A percentile compares a stretch with the other conserved stretches of the same genome.
Conservation (phyloP, 2,888 invertebrate genomes). For the Euplexia lucipara region DNA sequence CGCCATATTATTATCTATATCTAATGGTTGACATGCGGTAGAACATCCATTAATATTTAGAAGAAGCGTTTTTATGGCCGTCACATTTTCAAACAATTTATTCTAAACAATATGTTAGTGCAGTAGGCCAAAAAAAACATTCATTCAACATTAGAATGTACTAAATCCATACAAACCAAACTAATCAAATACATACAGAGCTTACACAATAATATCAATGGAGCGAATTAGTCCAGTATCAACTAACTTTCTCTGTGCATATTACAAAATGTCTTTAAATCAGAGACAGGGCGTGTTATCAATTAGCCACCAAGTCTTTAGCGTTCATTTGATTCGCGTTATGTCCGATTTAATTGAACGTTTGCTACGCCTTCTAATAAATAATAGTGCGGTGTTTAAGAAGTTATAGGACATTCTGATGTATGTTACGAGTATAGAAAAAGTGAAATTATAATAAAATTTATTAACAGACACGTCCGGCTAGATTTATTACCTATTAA, state of each 20-base stretch:
- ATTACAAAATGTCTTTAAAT: conserved; percentile 71
- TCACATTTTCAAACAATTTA: not conserved
- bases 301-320: conserved; percentile 75
- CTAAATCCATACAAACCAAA: conserved; percentile 19
- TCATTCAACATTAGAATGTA: not conserved
- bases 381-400: conserved; percentile 46
- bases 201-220: conserved; percentile 45
- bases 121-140: too few relatives aligned
- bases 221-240: conserved; percentile 42
- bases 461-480: not conserved
- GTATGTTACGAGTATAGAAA: conserved; percentile 22
- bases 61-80: not conserved
- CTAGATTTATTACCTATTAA: not conserved
- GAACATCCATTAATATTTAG: not conserved
- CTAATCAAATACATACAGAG: conserved; percentile 23
- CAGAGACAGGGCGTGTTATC: conserved; percentile 74
- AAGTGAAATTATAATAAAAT: conserved; percentile 18
- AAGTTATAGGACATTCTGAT: conserved; percentile 36
- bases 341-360: conserved; percentile 72
- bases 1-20: not conserved
- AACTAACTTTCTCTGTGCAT: conserved; percentile 58
- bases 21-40: not conserved
- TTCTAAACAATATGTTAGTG: not conserved
- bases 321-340: conserved; percentile 74
- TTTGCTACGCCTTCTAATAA: conserved; percentile 59